phyloP scores from a whole-genome alignment of 2,888 invertebrate genomes.

The Tetheella fluctuosa region DNA sequence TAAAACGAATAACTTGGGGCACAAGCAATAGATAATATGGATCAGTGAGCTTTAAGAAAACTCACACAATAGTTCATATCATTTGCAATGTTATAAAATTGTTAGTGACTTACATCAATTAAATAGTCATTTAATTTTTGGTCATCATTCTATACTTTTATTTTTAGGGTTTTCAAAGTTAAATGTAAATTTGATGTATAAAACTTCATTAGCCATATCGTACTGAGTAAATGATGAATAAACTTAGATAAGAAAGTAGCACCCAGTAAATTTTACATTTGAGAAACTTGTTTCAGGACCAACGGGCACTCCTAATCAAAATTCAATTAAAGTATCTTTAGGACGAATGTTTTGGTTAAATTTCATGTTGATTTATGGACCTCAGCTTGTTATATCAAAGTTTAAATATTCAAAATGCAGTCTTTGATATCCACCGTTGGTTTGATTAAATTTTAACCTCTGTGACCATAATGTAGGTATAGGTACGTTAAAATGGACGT shows the following conservation, averaged over 20 bases:
- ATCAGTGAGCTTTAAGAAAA: too few relatives aligned
- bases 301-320: constrained; percentile 15
- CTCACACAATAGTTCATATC: too few relatives aligned
- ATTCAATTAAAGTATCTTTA: constrained; percentile 40
- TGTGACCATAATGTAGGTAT: neutral
- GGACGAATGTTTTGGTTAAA: constrained; percentile 27
- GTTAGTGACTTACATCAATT: too few relatives aligned
- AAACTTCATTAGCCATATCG: constrained; percentile 53
- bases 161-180: neutral
- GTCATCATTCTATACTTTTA: too few relatives aligned
- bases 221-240: constrained; percentile 44
- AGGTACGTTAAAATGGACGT: neutral
- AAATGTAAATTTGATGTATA: constrained; percentile 34
- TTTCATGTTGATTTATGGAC: constrained; percentile 17
- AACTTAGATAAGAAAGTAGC: constrained; percentile 45
- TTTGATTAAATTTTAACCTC: too few relatives aligned
- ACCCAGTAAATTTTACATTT: constrained; percentile 45
- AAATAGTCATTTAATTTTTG: too few relatives aligned
- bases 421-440: neutral
- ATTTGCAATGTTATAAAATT: too few relatives aligned
- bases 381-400: neutral
- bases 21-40: too few relatives aligned
- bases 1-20: too few relatives aligned
- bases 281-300: constrained; percentile 20
- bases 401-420: neutral